Percentiles rank a stretch among this genome's conserved stretches.
Conservation (phyloP, 2,888 invertebrate species). For the Conus canariensis region DNA sequence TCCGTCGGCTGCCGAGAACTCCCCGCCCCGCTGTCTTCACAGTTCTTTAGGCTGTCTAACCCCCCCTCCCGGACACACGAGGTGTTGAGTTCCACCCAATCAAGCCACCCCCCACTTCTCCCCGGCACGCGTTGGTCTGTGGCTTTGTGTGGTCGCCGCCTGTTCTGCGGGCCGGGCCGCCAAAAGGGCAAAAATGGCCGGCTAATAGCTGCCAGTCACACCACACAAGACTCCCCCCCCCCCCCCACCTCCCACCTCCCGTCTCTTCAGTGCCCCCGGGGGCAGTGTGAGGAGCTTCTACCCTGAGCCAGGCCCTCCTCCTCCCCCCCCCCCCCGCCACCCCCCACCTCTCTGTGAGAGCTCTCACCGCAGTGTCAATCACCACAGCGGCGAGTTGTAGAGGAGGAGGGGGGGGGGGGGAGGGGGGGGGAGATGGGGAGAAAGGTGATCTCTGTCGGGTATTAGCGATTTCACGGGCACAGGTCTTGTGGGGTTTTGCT, state of each 20-base stretch:
- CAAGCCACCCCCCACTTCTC: not conserved
- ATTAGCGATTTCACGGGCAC: not conserved
- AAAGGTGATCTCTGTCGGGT: not conserved
- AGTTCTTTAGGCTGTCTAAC: not conserved
- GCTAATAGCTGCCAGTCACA: conserved; percentile 36
- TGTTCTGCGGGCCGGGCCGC: conserved; percentile 16
- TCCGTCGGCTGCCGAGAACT: not conserved
- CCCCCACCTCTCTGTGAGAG: not conserved
- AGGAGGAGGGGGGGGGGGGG: not conserved
- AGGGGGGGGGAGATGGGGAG: not conserved
- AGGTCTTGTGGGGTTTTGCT: not conserved
- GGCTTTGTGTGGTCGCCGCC: conserved; percentile 34
- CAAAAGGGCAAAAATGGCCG: conserved; percentile 22
- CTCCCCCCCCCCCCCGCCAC: not conserved
- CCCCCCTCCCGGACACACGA: not conserved
- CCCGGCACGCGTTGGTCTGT: conserved; percentile 18
- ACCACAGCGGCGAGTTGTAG: no score
- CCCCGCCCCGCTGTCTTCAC: not conserved
- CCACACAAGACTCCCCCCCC: not conserved
- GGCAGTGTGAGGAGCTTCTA: no score
- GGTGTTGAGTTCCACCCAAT: not conserved
- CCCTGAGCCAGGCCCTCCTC: not conserved
- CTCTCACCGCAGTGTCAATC: no score
- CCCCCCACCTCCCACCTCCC: not conserved
- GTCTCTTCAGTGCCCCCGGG: no score